Percentiles rank a stretch among this genome's conserved stretches.
These are phyloP conservation scores for Crotalus viridis DNA, from an alignment of 2,113 vertebrate species.

Conservation along the genomic window DNA sequence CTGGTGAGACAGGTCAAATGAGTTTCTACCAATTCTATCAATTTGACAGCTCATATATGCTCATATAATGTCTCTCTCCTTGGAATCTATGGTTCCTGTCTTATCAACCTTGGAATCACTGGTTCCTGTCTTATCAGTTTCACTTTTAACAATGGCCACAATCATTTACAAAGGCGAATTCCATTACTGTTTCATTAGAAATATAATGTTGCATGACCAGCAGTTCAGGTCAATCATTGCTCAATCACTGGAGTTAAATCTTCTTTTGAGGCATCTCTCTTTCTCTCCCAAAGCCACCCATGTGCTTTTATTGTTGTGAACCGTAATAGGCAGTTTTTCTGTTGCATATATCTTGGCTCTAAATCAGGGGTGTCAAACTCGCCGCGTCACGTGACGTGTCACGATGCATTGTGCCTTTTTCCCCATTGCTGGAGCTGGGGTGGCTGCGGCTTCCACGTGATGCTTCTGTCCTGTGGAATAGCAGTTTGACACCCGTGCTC, in stretches of 20 bases:
- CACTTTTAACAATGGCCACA: not conserved
- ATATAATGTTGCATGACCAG: not conserved
- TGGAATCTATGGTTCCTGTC: not conserved
- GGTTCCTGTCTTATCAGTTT: not conserved
- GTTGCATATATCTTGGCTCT: not conserved
- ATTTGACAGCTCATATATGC: not conserved
- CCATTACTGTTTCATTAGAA: not conserved
- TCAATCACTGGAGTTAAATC: not conserved
- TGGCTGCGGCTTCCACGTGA: no score
- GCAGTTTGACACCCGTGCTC: not conserved
- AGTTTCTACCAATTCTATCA: not conserved
- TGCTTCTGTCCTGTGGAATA: no score
- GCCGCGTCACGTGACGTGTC: no score
- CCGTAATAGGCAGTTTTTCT: not conserved
- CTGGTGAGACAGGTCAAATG: not conserved
- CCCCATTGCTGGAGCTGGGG: no score
- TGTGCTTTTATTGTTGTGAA: not conserved
- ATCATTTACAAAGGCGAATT: not conserved
- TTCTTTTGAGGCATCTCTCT: not conserved
- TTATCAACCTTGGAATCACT: not conserved
- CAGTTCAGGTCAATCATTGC: not conserved
- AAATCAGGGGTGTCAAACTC: not conserved
- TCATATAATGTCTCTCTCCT: not conserved
- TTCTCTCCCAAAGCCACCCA: not conserved
- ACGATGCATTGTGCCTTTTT: no score